Conservation (phyloP, 2,113 vertebrate species). For the Ailurus styani region DNA sequence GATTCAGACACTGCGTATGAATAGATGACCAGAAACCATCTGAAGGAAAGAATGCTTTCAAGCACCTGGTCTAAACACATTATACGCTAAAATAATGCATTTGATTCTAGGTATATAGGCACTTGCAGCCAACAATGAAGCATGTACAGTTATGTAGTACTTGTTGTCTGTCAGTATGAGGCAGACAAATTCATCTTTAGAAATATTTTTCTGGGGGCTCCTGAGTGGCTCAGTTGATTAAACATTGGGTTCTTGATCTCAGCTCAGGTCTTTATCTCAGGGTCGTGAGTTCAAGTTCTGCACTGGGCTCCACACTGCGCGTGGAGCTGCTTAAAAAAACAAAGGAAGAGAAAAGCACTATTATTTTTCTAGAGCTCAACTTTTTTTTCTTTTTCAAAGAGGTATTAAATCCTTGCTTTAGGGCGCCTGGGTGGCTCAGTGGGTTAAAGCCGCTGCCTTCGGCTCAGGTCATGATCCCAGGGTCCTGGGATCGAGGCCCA, state of each 20-base stretch:
- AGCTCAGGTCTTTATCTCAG: neutral
- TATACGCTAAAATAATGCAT: neutral
- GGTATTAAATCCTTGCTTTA: slow-evolving; percentile 17
- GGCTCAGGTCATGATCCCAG: too few species aligned
- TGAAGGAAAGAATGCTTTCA: neutral
- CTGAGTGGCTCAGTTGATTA: neutral
- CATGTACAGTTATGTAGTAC: neutral
- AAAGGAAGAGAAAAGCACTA: neutral
- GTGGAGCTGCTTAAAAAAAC: neutral
- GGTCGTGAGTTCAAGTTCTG: neutral
- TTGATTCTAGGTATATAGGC: neutral
- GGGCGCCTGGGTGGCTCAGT: too few species aligned
- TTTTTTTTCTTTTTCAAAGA: slow-evolving; percentile 16
- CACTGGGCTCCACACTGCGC: neutral
- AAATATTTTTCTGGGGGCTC: neutral
- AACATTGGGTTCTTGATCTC: neutral
- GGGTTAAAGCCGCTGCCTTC: too few species aligned
- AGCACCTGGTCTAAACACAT: neutral
- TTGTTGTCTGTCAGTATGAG: neutral
- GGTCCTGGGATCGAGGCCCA: too few species aligned
- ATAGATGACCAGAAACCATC: neutral
- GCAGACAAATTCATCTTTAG: slow-evolving; percentile 22
- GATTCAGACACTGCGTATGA: neutral
- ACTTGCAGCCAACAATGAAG: neutral
- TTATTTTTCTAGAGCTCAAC: neutral